Evolutionary conservation across 2,113 vertebrate genomes (phyloP).

Genomic region (Sander vitreus): DNA sequence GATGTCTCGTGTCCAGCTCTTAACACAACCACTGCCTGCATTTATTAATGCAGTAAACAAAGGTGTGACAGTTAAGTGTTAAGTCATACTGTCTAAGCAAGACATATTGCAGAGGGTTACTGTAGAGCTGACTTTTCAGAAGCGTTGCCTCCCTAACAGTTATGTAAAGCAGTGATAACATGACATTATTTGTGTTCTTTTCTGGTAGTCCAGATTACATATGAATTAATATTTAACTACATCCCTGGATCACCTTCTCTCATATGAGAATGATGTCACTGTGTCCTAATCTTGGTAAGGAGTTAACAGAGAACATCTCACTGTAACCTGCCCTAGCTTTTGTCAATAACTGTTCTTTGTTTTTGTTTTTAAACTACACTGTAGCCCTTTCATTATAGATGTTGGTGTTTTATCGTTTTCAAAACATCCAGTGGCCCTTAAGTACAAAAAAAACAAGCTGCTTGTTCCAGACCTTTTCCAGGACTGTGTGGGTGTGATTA

Average conservation of each 20-base stretch:
- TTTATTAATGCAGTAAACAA: slow-evolving; percentile 50
- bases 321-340: background rate
- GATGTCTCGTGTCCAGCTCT: background rate
- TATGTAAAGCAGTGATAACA: slow-evolving; percentile 37
- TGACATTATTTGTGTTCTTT: background rate
- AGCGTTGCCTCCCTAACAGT: background rate
- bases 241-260: background rate
- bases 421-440: background rate
- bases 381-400: background rate
- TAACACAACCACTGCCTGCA: background rate
- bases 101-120: slow-evolving; percentile 20
- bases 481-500: too few species aligned
- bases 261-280: background rate
- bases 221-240: background rate
- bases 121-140: slow-evolving; percentile 19
- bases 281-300: background rate
- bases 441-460: slow-evolving; percentile 13
- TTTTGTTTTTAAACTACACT: background rate
- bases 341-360: background rate
- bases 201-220: background rate
- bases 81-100: slow-evolving; percentile 11
- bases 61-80: slow-evolving; percentile 28
- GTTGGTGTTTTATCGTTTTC: background rate
- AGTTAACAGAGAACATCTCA: background rate
- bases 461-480: background rate